Conservation (phyloP, 2,797 vertebrate genomes). For the Alosa sapidissima region DNA sequence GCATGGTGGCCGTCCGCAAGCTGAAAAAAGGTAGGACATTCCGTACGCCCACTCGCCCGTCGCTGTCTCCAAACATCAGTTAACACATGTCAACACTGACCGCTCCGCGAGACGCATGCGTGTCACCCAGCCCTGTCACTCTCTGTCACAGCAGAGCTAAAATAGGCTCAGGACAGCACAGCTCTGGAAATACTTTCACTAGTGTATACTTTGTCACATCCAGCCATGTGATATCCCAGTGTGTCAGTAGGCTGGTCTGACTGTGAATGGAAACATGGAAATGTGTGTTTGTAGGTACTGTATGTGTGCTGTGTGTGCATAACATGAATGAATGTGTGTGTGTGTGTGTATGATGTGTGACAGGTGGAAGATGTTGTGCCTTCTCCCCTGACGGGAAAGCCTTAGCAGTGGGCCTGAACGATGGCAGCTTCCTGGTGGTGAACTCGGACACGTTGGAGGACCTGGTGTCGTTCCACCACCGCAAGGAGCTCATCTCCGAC, state of each 20-base stretch:
- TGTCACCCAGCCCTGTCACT: background rate
- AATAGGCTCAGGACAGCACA: too few relatives aligned
- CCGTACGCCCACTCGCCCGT: background rate
- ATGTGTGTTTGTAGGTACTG: slow-evolving; percentile 68
- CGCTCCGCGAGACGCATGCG: too few relatives aligned
- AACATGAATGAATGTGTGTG: slow-evolving; percentile 57
- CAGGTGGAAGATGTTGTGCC: slow-evolving; percentile 93
- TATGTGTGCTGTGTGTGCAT: slow-evolving; percentile 54
- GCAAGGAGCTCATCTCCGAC: slow-evolving; percentile 93
- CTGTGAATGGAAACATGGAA: slow-evolving; percentile 42
- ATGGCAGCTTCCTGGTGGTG: slow-evolving; percentile 95
- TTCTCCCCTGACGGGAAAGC: slow-evolving; percentile 97
- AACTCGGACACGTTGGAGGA: slow-evolving; percentile 96
- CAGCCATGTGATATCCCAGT: background rate
- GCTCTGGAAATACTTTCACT: too few relatives aligned
- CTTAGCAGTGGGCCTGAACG: slow-evolving; percentile 91
- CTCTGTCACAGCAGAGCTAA: background rate
- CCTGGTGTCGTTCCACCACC: slow-evolving; percentile 97
- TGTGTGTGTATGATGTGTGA: background rate
- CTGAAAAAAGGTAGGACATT: slow-evolving; percentile 87
- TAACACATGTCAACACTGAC: background rate
- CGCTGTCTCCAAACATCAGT: slow-evolving; percentile 8
- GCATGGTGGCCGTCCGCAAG: slow-evolving; percentile 96
- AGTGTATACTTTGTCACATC: background rate
- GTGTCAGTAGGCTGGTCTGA: background rate